Base-by-base conservation (phyloP, 2,797 vertebrate species). In the Heteromormyrus szaboi region DNA sequence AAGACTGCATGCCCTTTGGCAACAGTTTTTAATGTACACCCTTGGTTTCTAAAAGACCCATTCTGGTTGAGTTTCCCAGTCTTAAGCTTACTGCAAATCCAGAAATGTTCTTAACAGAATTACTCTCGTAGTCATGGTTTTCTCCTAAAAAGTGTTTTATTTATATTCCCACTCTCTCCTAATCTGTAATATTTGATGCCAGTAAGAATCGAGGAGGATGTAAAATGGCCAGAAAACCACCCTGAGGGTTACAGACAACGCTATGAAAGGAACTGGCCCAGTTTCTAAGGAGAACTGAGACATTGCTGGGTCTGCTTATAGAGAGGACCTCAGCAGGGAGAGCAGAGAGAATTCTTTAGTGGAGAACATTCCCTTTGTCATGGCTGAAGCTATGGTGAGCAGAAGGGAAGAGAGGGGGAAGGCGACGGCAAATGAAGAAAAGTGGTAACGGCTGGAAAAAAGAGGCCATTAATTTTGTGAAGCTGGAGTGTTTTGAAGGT, bases 391-490 rank as follows among this genome's bases (percentile, higher is more conserved):
- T 65, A 83, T 68, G 87, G 72, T 90, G 91, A 91, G 92, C 92
- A 93, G 92, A 90, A 91, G 93, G 93, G 92, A 92, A 88, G 91
- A 92, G 89, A 90, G 88, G 92, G 92, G 90, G 90, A 91, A 91
- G 72, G 48, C 72, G 51, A 48, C 84, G 41, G 83, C 91, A 89
- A 68, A 72, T 46, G 65, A 62, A 85, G 90, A 88, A 86, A 88
- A 88, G 89, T 87, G 88, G 72, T 79, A 89, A 92, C 92, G 90
- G 92, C 93, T 91, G 92, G 94, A 95, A 94, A 94, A 95, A 94
- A 94, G 94, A 93, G 93, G 93, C 92, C 94, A 95, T 95, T 95
- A 94, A 95, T 95, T 95, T 95, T 94, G 93, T 94, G 92, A 94
- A 93, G 93, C 87, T 65, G 83, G 87, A 85, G 89, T 94, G 94